Evolutionary conservation across 1,140 invertebrate genomes (phyloP), one percentile per base, ranked within the genome.

Genomic region (Cheumatopsyche charites): DNA sequence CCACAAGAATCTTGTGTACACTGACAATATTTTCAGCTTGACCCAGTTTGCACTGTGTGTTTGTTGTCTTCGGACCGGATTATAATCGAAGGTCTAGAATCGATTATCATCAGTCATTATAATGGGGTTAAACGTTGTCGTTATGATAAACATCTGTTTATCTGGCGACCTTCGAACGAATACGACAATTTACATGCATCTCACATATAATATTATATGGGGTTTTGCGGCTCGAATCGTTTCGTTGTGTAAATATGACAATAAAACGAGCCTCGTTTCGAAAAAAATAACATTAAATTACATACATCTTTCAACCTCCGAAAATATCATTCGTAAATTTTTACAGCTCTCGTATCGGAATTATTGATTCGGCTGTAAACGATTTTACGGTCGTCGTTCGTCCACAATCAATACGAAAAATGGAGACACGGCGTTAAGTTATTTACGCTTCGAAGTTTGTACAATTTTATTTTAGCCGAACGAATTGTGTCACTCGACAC

Each of bases 311-410:
- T 52, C 47, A 52, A 52, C 47, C 47, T 15, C 15, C 47, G 15
- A 52, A 52, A 52, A 52, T 52, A 52, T 17, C 47, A 15, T 17
- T 17, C 47, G 19, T 52, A 52, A 52, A 52, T 17, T 52, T 52
- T 52, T 52, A 52, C 47, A 52, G 9, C 47, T 19, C 47, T 52
- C 47, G 47, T 17, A 52, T 52, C 19, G 47, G 15, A 52, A 52
- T 52, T 52, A 52, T 52, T 52, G 47, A 52, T 52, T 52, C 47
- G 47, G 47, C 19, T 19, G 47, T 52, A 52, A 52, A 17, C 47
- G 47, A 52, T 52, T 52, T 52, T 52, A 52, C 19, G 47, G 47
- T 52, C 47, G 47, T 52, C 19, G 47, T 52, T 52, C 19, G 15
- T 15, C 47, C 47, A 17, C 47, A 52, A 52, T 52, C 47, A 52